Evolutionary conservation across 2,888 invertebrate genomes (phyloP).

Genomic region (Horisme vitalbata): DNA sequence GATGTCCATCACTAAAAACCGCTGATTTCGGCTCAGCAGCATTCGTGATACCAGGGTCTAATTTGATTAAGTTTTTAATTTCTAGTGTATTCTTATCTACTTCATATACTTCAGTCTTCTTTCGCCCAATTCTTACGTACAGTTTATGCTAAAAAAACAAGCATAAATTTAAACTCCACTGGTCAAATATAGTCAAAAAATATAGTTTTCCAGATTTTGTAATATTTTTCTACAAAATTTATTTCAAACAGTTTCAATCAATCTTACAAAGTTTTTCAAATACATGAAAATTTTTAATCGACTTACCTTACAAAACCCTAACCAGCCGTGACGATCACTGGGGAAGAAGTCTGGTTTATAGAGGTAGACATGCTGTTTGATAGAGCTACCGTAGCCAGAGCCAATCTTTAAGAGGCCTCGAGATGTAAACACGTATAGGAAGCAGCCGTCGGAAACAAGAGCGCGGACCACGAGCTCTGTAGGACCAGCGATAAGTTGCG

Average conservation of each 20-base stretch:
- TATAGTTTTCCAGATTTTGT: too few relatives aligned
- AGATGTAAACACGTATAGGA: slow-evolving; percentile 92
- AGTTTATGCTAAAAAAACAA: slow-evolving; percentile 89
- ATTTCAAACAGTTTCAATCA: too few relatives aligned
- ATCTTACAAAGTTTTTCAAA: too few relatives aligned
- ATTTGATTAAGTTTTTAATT: slow-evolving; percentile 55
- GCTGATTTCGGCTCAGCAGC: slow-evolving; percentile 64
- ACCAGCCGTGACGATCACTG: slow-evolving; percentile 90
- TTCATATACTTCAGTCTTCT: slow-evolving; percentile 74
- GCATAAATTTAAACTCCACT: too few relatives aligned
- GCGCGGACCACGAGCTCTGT: slow-evolving; percentile 78
- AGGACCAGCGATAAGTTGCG: slow-evolving; percentile 54
- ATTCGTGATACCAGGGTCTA: slow-evolving; percentile 59
- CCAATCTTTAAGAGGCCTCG: slow-evolving; percentile 96
- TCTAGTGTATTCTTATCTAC: slow-evolving; percentile 69
- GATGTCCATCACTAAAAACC: slow-evolving; percentile 72
- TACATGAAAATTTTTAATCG: slow-evolving; percentile 14
- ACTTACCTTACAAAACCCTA: slow-evolving; percentile 91
- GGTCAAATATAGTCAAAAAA: too few relatives aligned
- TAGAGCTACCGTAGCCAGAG: slow-evolving; percentile 96
- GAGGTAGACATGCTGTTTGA: slow-evolving; percentile 94
- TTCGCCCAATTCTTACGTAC: slow-evolving; percentile 87
- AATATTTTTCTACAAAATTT: too few relatives aligned
- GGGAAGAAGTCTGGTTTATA: slow-evolving; percentile 91
- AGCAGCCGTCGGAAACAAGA: slow-evolving; percentile 95